Conservation (phyloP, 2,888 invertebrate genomes). For the Platycnemis pennipes region DNA sequence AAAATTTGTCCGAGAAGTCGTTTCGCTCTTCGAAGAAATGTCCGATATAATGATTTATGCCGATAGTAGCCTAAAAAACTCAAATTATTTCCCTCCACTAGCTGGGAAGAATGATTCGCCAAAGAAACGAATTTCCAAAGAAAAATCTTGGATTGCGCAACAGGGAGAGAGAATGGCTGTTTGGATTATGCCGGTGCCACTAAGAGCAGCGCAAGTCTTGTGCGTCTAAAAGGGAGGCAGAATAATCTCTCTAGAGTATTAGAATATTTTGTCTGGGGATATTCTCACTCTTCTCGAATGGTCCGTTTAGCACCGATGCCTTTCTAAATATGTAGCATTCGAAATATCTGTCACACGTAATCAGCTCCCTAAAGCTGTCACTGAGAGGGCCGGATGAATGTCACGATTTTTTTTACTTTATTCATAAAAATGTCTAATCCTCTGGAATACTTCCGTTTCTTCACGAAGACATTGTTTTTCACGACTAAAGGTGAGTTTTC, state of each 20-base stretch:
- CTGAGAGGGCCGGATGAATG: neutral
- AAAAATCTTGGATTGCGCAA: neutral
- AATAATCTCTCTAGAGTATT: too few species aligned
- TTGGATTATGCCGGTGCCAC: neutral
- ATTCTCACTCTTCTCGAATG: neutral
- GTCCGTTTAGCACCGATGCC: neutral
- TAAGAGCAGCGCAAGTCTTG: neutral
- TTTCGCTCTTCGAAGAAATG: neutral
- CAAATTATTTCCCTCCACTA: neutral
- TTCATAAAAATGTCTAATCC: too few species aligned
- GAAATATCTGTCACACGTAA: neutral
- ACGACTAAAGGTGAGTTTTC: too few species aligned
- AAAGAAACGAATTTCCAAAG: neutral
- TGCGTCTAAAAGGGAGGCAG: too few species aligned
- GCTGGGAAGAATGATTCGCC: neutral
- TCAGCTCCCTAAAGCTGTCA: neutral
- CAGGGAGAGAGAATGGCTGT: neutral
- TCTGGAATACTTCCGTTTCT: too few species aligned
- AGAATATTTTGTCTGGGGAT: neutral
- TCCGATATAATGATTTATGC: neutral
- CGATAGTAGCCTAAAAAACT: neutral
- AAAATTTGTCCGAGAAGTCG: neutral
- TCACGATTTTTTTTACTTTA: neutral
- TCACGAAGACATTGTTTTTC: too few species aligned
- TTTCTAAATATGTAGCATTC: neutral